Evolutionary conservation across 2,797 vertebrate genomes (phyloP).

Genomic region (Lepidocolaptes lacrymiger): DNA sequence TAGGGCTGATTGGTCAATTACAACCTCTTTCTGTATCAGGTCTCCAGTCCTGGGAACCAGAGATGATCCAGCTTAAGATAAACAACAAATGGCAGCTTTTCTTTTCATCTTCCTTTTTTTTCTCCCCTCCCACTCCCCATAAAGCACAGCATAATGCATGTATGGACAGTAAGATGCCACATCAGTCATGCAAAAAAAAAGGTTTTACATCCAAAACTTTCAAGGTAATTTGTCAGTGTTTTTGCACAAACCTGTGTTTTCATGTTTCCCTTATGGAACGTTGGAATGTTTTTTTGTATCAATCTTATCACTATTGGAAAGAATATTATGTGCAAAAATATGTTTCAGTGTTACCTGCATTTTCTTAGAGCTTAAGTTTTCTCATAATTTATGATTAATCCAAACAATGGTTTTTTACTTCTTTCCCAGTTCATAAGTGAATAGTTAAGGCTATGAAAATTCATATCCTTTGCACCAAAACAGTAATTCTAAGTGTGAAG

Average conservation of each 20-base stretch:
- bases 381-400: not conserved
- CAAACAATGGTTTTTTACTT: not conserved
- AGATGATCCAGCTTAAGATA: not conserved
- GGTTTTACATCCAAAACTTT: not conserved
- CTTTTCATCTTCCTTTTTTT: not conserved
- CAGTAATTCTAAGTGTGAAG: not conserved
- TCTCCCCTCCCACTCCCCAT: accelerated
- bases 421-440: not conserved
- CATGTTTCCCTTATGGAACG: not conserved
- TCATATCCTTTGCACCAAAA: not conserved
- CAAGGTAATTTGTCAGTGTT: not conserved
- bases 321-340: not conserved
- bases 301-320: not conserved
- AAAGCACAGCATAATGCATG: not conserved
- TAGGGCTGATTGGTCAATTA: not conserved
- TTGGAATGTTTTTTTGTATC: not conserved
- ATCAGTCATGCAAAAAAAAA: accelerated
- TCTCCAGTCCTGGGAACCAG: not conserved
- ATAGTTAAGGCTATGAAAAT: not conserved
- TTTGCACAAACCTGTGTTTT: not conserved
- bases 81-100: not conserved
- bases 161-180: not conserved
- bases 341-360: not conserved
- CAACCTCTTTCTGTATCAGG: not conserved
- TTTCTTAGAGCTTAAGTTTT: not conserved